Evolutionary conservation across 2,797 vertebrate genomes (phyloP).

Genomic region (Limnodromus scolopaceus): DNA sequence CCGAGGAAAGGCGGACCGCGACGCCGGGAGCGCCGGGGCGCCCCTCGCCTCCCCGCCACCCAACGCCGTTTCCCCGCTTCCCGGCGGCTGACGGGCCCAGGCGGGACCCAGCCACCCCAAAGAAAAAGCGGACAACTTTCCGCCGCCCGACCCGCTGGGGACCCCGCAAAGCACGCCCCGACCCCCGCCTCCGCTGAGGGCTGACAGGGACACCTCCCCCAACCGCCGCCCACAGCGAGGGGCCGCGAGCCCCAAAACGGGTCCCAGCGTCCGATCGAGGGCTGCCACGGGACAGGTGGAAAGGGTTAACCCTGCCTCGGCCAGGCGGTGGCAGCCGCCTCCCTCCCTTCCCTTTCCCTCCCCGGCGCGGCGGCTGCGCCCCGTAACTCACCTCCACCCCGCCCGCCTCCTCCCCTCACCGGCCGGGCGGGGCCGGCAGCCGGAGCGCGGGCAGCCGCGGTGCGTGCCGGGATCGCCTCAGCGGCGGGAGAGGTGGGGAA

Average conservation of each 20-base stretch:
- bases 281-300: too few species aligned
- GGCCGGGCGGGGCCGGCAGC: background rate
- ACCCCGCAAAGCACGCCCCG: background rate
- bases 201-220: background rate
- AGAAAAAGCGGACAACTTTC: too few species aligned
- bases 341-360: too few species aligned
- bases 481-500: background rate
- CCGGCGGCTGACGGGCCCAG: background rate
- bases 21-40: accelerated
- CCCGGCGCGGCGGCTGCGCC: background rate
- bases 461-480: background rate
- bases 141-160: too few species aligned
- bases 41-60: accelerated
- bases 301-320: background rate
- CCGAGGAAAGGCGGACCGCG: too few species aligned
- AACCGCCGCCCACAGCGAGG: background rate
- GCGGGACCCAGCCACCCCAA: too few species aligned
- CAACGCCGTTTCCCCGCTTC: accelerated
- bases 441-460: background rate
- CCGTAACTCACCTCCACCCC: slow-evolving; percentile 24
- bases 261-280: accelerated
- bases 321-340: background rate
- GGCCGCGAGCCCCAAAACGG: too few species aligned
- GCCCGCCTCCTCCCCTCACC: background rate
- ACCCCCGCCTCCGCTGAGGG: background rate